Evolutionary conservation across 2,888 invertebrate genomes (phyloP).

Genomic region (Cynaeus angustus): DNA sequence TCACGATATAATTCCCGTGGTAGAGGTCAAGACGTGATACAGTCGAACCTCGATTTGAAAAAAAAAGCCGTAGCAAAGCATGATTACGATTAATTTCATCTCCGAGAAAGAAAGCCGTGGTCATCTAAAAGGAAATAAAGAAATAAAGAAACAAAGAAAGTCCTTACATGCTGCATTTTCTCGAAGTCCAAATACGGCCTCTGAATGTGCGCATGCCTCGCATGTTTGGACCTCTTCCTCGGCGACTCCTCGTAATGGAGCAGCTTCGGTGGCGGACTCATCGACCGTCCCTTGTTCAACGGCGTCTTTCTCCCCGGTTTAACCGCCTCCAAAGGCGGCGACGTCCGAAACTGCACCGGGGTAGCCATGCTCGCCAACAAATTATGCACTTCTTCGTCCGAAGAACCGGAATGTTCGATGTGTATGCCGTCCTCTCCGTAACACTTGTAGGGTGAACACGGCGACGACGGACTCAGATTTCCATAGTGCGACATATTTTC

Average conservation of each 20-base stretch:
- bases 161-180: constrained; percentile 94
- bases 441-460: constrained; percentile 68
- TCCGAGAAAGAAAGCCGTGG: no score
- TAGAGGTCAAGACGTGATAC: no score
- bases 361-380: constrained; percentile 80
- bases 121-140: no score
- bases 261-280: constrained; percentile 72
- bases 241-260: constrained; percentile 77
- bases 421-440: constrained; percentile 65
- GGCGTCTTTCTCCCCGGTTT: constrained; percentile 76
- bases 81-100: no score
- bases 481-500: constrained; percentile 73
- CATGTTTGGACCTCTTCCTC: constrained; percentile 77
- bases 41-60: no score
- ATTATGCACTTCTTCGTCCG: constrained; percentile 81
- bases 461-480: constrained; percentile 73
- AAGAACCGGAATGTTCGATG: constrained; percentile 72
- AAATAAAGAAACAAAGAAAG: no score
- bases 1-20: no score
- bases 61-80: no score
- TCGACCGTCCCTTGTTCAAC: constrained; percentile 71
- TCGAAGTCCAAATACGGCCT: constrained; percentile 96
- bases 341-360: constrained; percentile 92
- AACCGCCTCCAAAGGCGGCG: constrained; percentile 91
- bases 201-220: constrained; percentile 78